Evolutionary conservation across 2,888 invertebrate genomes (phyloP), one percentile per base, ranked within the genome.

Genomic region (Cenopis cana): DNA sequence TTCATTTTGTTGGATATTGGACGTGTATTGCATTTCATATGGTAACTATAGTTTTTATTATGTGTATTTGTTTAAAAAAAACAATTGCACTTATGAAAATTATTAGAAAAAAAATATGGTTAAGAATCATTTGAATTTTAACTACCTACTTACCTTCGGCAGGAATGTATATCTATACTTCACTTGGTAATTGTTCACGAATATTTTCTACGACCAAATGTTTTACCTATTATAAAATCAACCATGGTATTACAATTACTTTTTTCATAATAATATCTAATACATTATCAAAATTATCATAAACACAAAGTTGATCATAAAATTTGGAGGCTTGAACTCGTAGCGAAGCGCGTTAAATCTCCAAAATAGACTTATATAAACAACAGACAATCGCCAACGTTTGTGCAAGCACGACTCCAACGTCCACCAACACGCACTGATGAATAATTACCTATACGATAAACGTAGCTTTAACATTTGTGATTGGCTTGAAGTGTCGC

Each of bases 401-500:
- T 64, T 59, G n/a, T 24, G 60, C 20, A 71, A 55, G n/a, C 18
- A 60, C 18, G 54, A 55, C 55, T 71, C 71, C 71, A 71, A 67
- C 36, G 71, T 71, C 61, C 68, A 68, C 55, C 68, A 71, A 60
- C 41, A 65, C 60, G 61, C 67, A 71, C 71, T 71, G 71, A 71
- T 61, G 54, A 57, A 18, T 71, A 67, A 71, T 60, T 67, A n/a
- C n/a, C n/a, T n/a, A 66, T 71, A 71, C 71, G 66, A 67, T 71
- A 66, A 57, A 67, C 18, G 59, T 71, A 71, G 71, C 71, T 71
- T 71, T 71, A 71, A 71, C 59, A 65, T 70, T 67, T 71, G 61
- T 67, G 67, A 67, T 71, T 78, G 83, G 79, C 87, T 91, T 91
- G 93, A 93, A 91, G 90, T 93, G 90, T 91, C 87, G 93, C 93